Evolutionary conservation across 2,888 invertebrate species (phyloP).

Genomic region (Hirtodrosophila alboralis): DNA sequence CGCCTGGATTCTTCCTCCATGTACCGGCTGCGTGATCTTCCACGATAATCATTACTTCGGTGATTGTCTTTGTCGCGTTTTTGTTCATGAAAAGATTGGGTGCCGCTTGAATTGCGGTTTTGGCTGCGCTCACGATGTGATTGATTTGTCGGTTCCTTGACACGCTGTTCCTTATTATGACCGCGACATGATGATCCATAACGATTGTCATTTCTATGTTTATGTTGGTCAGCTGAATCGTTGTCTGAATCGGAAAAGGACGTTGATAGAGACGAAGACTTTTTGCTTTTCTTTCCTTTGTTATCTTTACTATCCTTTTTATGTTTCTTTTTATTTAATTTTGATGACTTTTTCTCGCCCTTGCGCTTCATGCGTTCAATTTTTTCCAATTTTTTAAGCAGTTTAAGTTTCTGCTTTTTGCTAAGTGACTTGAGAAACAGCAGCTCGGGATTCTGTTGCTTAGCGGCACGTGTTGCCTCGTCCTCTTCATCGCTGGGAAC

Average conservation of each 20-base stretch:
- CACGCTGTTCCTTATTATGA: slow-evolving; percentile 16
- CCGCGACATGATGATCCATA: slow-evolving; percentile 32
- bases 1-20: slow-evolving; percentile 42
- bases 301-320: slow-evolving; percentile 47
- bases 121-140: slow-evolving; percentile 1
- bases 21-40: slow-evolving; percentile 41
- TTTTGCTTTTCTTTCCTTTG: slow-evolving; percentile 61
- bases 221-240: slow-evolving; percentile 22
- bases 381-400: slow-evolving; percentile 91
- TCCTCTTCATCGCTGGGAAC: slow-evolving; percentile 85
- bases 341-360: slow-evolving; percentile 40
- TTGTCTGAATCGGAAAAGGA: slow-evolving; percentile 55
- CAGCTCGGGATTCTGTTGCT: slow-evolving; percentile 86
- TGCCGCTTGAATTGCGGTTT: slow-evolving; percentile 11
- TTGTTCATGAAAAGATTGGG: slow-evolving; percentile 10
- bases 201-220: slow-evolving; percentile 1
- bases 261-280: slow-evolving; percentile 35
- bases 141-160: slow-evolving; percentile 6
- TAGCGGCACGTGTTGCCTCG: slow-evolving; percentile 36
- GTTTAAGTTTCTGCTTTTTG: slow-evolving; percentile 94
- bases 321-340: slow-evolving; percentile 49
- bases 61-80: slow-evolving; percentile 25
- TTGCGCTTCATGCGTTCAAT: slow-evolving; percentile 85
- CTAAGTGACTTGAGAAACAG: slow-evolving; percentile 93
- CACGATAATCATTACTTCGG: slow-evolving; percentile 20